A percentile compares a stretch with the other conserved stretches of the same genome.
These are phyloP conservation scores for Allobates femoralis DNA, from an alignment of 2,797 vertebrate genomes.

Conservation along the genomic window DNA sequence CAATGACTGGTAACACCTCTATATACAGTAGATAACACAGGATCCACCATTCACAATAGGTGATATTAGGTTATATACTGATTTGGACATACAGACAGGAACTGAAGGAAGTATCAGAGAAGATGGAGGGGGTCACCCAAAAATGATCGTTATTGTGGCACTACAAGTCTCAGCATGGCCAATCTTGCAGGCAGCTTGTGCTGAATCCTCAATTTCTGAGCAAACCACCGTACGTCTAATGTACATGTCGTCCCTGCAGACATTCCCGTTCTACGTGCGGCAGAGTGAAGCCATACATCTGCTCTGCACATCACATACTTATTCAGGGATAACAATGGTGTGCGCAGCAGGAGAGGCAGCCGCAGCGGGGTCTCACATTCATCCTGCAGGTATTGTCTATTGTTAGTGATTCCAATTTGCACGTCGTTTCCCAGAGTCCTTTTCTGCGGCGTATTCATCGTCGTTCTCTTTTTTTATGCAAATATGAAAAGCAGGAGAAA, in stretches of 20 bases:
- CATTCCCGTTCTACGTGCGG: background rate
- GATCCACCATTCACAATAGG: no score
- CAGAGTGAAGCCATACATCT: background rate
- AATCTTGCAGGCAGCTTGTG: background rate
- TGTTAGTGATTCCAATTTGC: background rate
- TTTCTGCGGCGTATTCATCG: constrained; percentile 12
- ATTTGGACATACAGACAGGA: background rate
- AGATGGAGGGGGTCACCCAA: background rate
- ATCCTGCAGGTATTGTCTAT: constrained; percentile 7
- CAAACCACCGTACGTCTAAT: background rate
- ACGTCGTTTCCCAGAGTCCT: background rate
- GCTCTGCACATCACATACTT: background rate
- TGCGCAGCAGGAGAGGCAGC: background rate
- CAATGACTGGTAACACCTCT: no score
- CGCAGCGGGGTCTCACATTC: background rate
- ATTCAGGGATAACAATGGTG: constrained; percentile 14
- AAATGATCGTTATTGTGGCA: background rate
- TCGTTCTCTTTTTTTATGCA: background rate
- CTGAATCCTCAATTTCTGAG: background rate
- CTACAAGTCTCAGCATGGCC: background rate
- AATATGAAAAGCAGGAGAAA: background rate
- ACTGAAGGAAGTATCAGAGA: background rate
- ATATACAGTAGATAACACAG: no score
- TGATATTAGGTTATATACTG: no score
- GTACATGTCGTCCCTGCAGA: background rate